phyloP scores from a whole-genome alignment of 2,113 vertebrate species.

The Campylomormyrus tamandua region DNA sequence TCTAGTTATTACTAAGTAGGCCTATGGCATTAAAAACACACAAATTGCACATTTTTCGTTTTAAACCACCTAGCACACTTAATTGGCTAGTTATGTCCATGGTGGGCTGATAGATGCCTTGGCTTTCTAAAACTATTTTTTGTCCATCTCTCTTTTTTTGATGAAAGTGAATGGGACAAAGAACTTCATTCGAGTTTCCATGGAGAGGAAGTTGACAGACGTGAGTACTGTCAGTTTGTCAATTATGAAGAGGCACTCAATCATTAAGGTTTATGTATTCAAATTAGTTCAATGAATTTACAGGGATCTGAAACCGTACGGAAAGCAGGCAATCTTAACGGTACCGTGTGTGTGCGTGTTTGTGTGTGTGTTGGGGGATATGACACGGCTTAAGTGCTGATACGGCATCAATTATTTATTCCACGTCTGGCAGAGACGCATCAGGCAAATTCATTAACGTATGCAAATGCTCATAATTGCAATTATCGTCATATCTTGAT shows the following conservation, averaged over 20 bases:
- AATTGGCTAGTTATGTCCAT: background rate
- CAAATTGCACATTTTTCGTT: background rate
- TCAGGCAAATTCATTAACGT: slow-evolving; percentile 67
- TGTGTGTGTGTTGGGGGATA: slow-evolving; percentile 47
- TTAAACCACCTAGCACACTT: background rate
- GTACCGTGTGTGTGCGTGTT: slow-evolving; percentile 45
- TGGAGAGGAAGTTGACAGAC: background rate
- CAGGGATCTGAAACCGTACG: background rate
- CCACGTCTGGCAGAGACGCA: slow-evolving; percentile 53
- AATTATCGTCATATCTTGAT: slow-evolving; percentile 63
- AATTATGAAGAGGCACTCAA: background rate
- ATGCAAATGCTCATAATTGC: slow-evolving; percentile 70
- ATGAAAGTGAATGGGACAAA: background rate
- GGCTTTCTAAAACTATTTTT: background rate
- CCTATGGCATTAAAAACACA: background rate
- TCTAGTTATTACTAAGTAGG: background rate
- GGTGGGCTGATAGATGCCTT: background rate
- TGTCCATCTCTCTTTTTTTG: slow-evolving; percentile 6
- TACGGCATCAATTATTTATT: slow-evolving; percentile 66
- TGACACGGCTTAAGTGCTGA: slow-evolving; percentile 56
- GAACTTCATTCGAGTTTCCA: background rate
- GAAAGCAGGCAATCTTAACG: background rate
- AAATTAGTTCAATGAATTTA: background rate
- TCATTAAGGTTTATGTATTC: background rate
- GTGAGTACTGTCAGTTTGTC: background rate